These are phyloP conservation scores for Cepaea hortensis DNA, from an alignment of 2,888 invertebrate species.

Conservation along the genomic window DNA sequence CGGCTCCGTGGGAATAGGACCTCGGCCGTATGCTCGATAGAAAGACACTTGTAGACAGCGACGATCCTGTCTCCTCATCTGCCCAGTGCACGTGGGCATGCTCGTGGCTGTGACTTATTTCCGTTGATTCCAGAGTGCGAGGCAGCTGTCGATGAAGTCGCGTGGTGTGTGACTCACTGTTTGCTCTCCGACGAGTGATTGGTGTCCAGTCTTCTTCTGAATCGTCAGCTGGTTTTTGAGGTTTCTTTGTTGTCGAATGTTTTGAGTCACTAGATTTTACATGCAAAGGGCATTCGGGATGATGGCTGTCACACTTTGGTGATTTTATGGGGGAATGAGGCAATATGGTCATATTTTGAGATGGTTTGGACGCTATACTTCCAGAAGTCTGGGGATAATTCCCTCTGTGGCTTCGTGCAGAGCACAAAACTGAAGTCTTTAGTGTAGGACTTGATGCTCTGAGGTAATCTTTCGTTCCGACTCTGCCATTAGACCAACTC, in stretches of 20 bases:
- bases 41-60: slow-evolving; percentile 49
- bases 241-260: neutral
- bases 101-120: slow-evolving; percentile 1
- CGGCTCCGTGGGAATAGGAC: slow-evolving; percentile 50
- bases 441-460: neutral
- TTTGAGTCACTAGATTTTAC: neutral
- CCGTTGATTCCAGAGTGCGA: neutral
- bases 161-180: slow-evolving; percentile 45
- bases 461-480: neutral
- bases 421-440: neutral
- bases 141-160: slow-evolving; percentile 24
- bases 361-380: neutral
- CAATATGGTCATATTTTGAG: neutral
- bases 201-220: slow-evolving; percentile 5
- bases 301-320: neutral
- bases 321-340: neutral
- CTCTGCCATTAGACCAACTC: slow-evolving; percentile 45
- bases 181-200: slow-evolving; percentile 25
- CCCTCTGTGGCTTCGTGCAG: neutral
- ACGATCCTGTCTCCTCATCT: slow-evolving; percentile 48
- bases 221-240: neutral
- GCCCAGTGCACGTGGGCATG: slow-evolving; percentile 54
- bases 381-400: neutral
- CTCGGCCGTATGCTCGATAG: slow-evolving; percentile 46
- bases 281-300: slow-evolving; percentile 11